These are phyloP conservation scores for Calvadosia cruxmelitensis DNA, from an alignment of 30 jellyfish, hydroid and myxozoan genomes.

Conservation along the genomic window DNA sequence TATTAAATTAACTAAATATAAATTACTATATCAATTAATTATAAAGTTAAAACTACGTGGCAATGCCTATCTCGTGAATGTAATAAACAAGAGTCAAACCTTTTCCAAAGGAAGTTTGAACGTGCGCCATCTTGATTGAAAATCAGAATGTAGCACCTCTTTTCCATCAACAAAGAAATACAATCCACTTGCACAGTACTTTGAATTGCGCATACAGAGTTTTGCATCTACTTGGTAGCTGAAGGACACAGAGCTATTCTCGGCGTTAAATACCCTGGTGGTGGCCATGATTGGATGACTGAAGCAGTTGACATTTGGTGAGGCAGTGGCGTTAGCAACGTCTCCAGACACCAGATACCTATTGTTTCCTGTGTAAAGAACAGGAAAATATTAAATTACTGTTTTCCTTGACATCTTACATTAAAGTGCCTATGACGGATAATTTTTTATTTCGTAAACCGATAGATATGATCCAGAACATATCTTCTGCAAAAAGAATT, in stretches of 20 bases:
- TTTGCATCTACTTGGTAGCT: slow-evolving; percentile 82
- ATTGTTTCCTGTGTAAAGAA: slow-evolving; percentile 39
- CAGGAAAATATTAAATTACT: background rate
- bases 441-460: too few species aligned
- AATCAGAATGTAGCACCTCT: slow-evolving; percentile 46
- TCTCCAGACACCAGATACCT: slow-evolving; percentile 63
- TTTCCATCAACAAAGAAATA: slow-evolving; percentile 53
- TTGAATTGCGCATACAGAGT: slow-evolving; percentile 43
- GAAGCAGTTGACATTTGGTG: slow-evolving; percentile 26
- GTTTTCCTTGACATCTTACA: background rate
- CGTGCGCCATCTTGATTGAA: slow-evolving; percentile 74
- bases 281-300: slow-evolving; percentile 51
- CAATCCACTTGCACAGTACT: slow-evolving; percentile 59
- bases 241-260: slow-evolving; percentile 46
- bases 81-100: slow-evolving; percentile 37
- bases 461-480: too few species aligned
- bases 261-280: slow-evolving; percentile 22
- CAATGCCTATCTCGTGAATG: background rate
- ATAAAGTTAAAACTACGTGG: background rate
- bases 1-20: too few species aligned
- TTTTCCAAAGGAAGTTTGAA: too few species aligned
- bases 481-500: too few species aligned
- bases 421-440: background rate
- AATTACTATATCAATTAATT: background rate
- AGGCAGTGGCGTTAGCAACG: slow-evolving; percentile 36